Percentiles rank a stretch among this genome's conserved stretches.
Evolutionary conservation across 2,888 invertebrate genomes (phyloP).

Genomic region (Lysandra bellargus): DNA sequence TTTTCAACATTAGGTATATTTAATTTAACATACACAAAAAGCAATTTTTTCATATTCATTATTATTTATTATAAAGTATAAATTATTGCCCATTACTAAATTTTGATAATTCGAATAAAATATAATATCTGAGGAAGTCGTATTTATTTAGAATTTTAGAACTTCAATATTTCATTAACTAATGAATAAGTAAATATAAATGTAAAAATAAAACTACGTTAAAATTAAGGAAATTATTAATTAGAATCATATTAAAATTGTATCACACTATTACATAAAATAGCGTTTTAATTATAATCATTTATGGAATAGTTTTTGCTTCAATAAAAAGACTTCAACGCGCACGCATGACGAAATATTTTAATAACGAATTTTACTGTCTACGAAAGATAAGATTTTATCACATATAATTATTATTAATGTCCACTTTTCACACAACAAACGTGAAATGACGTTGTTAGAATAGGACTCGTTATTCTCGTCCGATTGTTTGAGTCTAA

Average conservation of each 20-base stretch:
- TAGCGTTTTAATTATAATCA: background rate
- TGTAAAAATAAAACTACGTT: too few species aligned
- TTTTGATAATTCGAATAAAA: too few species aligned
- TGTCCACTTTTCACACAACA: background rate
- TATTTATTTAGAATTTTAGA: background rate
- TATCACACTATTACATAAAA: background rate
- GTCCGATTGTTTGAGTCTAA: too few species aligned
- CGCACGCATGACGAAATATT: constrained; percentile 30
- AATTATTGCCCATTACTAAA: too few species aligned
- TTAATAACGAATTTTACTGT: constrained; percentile 19
- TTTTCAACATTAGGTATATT: too few species aligned
- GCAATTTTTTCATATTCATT: too few species aligned
- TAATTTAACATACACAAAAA: too few species aligned
- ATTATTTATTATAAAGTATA: too few species aligned
- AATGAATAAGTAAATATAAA: background rate
- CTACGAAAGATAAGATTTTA: constrained; percentile 3
- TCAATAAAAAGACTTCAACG: constrained; percentile 41
- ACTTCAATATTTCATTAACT: background rate
- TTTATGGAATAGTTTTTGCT: background rate
- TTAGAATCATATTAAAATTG: background rate
- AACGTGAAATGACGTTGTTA: too few species aligned
- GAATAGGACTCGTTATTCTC: too few species aligned
- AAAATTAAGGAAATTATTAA: background rate
- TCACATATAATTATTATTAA: background rate
- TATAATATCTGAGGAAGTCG: too few species aligned